These are phyloP conservation scores for Sardinella longiceps DNA, from an alignment of 2,797 vertebrate species.

Conservation along the genomic window DNA sequence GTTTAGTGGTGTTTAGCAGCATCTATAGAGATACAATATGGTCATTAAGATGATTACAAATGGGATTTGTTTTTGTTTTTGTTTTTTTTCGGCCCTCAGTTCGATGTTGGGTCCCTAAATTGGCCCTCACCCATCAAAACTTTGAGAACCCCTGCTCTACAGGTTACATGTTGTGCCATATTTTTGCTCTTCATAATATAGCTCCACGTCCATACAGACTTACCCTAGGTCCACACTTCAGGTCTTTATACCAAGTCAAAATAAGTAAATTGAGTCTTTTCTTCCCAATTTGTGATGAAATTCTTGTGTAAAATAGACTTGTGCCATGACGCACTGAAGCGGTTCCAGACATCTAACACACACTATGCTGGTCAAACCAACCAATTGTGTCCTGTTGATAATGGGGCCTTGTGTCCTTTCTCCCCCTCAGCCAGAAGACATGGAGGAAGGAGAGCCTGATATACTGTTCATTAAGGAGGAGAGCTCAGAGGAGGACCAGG, in stretches of 20 bases:
- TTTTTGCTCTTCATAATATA: not conserved
- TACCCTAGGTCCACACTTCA: not conserved
- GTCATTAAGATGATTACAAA: too few relatives aligned
- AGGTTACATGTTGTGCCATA: too few relatives aligned
- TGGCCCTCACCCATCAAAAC: too few relatives aligned
- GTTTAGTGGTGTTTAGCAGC: too few relatives aligned
- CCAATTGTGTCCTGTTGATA: not conserved
- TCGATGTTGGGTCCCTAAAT: too few relatives aligned
- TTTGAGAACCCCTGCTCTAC: too few relatives aligned
- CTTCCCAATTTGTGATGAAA: not conserved
- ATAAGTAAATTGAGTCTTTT: not conserved
- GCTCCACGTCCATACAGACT: not conserved
- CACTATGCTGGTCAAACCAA: not conserved
- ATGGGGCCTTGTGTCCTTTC: conserved; percentile 19
- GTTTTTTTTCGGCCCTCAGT: too few relatives aligned
- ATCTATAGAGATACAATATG: too few relatives aligned
- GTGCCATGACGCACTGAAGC: not conserved
- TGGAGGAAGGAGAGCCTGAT: conserved; percentile 64
- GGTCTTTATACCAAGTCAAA: not conserved
- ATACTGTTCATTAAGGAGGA: conserved; percentile 74
- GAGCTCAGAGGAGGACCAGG: conserved; percentile 56
- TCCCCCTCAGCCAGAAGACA: conserved; percentile 46
- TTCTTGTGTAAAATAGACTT: too few relatives aligned
- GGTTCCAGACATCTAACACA: not conserved
- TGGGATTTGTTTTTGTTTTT: too few relatives aligned